Evolutionary conservation across 1,140 invertebrate genomes (phyloP), one percentile per base, ranked within the genome.

Genomic region (Drosophila asahinai): DNA sequence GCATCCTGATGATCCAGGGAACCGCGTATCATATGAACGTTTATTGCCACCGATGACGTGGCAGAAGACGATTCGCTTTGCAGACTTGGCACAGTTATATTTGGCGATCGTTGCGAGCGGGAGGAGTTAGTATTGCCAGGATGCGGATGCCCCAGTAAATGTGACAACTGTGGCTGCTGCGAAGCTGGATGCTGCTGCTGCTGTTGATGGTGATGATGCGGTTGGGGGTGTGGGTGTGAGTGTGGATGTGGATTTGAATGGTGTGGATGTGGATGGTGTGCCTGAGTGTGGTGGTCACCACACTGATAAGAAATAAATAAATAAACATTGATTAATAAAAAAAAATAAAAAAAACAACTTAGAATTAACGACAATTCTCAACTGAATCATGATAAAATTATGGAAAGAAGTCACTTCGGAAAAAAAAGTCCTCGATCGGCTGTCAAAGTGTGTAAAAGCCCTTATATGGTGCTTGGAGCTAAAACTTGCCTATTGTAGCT

Each of bases 121-220:
- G 48, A 57, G 9, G 48, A 61, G 15, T 51, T 60, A 22, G 25
- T 62, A 30, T 48, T 59, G 5, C 58, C 45, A 9, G 66, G 25
- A 9, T 81, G 71, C 0, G 66, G 12, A 22, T 70, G 65, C 14
- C 93, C 45, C 75, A 94, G 91, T 79, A 94, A 30, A 49, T 87
- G 83, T 7, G 83, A 42, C 43, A 83, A 93, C 87, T 95, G 91
- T 93, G 94, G 86, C 84, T 94, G 94, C 92, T 95, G 93, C 19
- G 54, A 5, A 25, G 15, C 36, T 40, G 36, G 54, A 91, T 95
- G 93, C 74, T 94, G 93, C 17, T 84, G 59, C 14, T 61, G 80
- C 5, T 73, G 77, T 19, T 67, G 62, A 14, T 60, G 55, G 8
- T 68, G 75, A 25, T 57, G 48, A 19, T 67, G 54, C 11, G 38